phyloP scores from a whole-genome alignment of 2,888 invertebrate genomes.

The Lepidochrysops patricia region DNA sequence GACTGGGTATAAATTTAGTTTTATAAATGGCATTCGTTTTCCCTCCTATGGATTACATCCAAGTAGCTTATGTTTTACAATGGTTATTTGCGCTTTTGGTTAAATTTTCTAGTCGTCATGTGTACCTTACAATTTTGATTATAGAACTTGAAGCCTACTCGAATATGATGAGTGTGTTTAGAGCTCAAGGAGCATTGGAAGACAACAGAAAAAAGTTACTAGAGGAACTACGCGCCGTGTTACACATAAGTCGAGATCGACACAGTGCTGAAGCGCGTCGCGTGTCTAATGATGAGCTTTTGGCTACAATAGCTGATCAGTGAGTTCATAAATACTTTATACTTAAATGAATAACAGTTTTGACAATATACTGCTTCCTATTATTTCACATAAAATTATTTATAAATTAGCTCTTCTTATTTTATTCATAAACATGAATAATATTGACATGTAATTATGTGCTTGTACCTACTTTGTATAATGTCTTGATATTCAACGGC shows the following conservation, averaged over 20 bases:
- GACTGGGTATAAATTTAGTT: slow-evolving; percentile 82
- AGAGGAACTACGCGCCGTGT: slow-evolving; percentile 85
- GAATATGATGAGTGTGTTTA: slow-evolving; percentile 89
- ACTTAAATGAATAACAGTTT: slow-evolving; percentile 15
- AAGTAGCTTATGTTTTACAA: slow-evolving; percentile 36
- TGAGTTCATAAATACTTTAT: slow-evolving; percentile 62
- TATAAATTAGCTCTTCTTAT: background rate
- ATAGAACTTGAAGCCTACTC: slow-evolving; percentile 94
- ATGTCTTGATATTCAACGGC: background rate
- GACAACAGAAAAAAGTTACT: slow-evolving; percentile 88
- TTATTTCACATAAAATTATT: slow-evolving; percentile 9
- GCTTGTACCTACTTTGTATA: background rate
- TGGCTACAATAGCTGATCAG: slow-evolving; percentile 92
- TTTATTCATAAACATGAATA: background rate
- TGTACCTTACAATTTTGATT: slow-evolving; percentile 46
- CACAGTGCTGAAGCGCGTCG: slow-evolving; percentile 94
- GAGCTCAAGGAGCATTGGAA: slow-evolving; percentile 92
- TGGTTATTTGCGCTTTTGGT: slow-evolving; percentile 31
- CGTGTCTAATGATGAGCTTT: slow-evolving; percentile 92
- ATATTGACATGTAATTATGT: background rate
- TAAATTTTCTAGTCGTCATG: slow-evolving; percentile 26
- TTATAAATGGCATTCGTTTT: slow-evolving; percentile 68
- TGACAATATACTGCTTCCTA: background rate
- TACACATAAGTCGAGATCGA: slow-evolving; percentile 91
- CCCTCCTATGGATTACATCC: slow-evolving; percentile 67